Percentiles rank a stretch among this genome's conserved stretches.
These are phyloP conservation scores for Notolabrus celidotus DNA, from an alignment of 2,797 vertebrate species.

Conservation along the genomic window DNA sequence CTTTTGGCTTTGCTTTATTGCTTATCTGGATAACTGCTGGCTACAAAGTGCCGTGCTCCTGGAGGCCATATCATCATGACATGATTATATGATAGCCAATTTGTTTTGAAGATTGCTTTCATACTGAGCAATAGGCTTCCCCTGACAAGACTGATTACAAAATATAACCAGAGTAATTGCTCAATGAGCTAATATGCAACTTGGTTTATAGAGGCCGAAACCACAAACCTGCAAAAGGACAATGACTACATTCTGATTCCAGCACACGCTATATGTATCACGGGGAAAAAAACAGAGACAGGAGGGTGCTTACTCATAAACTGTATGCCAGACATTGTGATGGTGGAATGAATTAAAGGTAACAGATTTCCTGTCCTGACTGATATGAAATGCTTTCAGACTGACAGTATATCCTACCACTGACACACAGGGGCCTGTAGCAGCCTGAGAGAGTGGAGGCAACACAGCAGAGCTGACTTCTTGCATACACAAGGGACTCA, in stretches of 20 bases:
- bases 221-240: background rate
- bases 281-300: constrained; percentile 25
- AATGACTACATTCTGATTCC: constrained; percentile 7
- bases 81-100: too few species aligned
- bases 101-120: background rate
- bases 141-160: background rate
- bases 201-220: background rate
- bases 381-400: constrained; percentile 57
- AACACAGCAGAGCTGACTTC: constrained; percentile 48
- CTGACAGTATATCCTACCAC: constrained; percentile 33
- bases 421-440: constrained; percentile 46
- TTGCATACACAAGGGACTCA: constrained; percentile 48
- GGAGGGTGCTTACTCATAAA: constrained; percentile 16
- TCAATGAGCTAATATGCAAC: background rate
- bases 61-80: too few species aligned
- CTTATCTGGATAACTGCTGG: too few species aligned
- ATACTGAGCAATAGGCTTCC: background rate
- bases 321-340: constrained; percentile 43
- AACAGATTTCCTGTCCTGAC: constrained; percentile 57
- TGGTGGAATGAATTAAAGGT: constrained; percentile 51
- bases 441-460: constrained; percentile 44
- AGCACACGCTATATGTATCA: constrained; percentile 29
- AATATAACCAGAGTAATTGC: background rate
- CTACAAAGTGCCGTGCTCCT: too few species aligned
- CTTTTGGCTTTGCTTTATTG: too few species aligned